A percentile compares a stretch with the other conserved stretches of the same genome.
Evolutionary conservation across 2,888 invertebrate species (phyloP).

Genomic region (Volucella bombylans): DNA sequence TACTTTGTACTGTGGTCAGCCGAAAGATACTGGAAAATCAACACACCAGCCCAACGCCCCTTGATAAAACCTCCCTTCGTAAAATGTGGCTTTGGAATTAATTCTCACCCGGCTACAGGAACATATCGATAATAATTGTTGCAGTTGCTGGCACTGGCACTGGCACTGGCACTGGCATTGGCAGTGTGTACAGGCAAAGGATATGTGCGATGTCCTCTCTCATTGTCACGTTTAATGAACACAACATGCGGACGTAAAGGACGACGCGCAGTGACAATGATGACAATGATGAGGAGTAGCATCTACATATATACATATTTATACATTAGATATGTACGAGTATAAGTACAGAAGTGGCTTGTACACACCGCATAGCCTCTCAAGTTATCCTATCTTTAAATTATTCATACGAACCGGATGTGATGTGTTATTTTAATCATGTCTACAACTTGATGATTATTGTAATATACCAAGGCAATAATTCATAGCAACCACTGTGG

Average conservation of each 20-base stretch:
- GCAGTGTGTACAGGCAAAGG: constrained; percentile 29
- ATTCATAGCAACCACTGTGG: constrained; percentile 59
- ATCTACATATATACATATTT: not conserved
- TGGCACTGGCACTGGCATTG: constrained; percentile 4
- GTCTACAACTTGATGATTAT: constrained; percentile 70
- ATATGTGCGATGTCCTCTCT: constrained; percentile 56
- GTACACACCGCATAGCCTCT: constrained; percentile 3
- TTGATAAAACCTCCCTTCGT: not conserved
- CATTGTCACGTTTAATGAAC: constrained; percentile 70
- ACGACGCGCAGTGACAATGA: constrained; percentile 57
- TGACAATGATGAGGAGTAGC: constrained; percentile 37
- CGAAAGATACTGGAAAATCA: constrained; percentile 14
- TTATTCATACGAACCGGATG: constrained; percentile 71
- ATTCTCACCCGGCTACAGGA: constrained; percentile 42
- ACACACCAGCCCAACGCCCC: not conserved
- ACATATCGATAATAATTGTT: constrained; percentile 72
- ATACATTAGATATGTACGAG: too few species aligned
- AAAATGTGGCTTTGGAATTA: constrained; percentile 57
- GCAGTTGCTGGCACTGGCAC: constrained; percentile 24
- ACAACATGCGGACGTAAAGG: constrained; percentile 48
- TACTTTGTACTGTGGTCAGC: constrained; percentile 43
- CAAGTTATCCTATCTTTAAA: constrained; percentile 56
- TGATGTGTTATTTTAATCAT: constrained; percentile 73
- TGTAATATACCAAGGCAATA: constrained; percentile 56
- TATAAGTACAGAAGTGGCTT: too few species aligned